A percentile compares a stretch with the other conserved stretches of the same genome.
Conservation (phyloP, 2,797 vertebrate species). For the Discoglossus pictus region DNA sequence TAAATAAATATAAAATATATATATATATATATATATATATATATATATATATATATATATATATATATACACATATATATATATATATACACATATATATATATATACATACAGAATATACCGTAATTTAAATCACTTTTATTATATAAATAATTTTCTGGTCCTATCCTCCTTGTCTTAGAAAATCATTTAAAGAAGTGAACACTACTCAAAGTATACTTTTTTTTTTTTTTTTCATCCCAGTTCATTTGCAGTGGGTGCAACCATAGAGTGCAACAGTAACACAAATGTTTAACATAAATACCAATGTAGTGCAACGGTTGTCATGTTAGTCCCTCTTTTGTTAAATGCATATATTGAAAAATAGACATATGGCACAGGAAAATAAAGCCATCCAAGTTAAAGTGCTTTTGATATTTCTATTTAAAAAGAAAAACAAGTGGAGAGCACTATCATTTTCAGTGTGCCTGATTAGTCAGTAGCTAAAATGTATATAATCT, state of each 20-base stretch:
- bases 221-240: background rate
- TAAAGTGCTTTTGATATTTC: background rate
- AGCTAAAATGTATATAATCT: background rate
- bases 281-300: background rate
- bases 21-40: slow-evolving; percentile 65
- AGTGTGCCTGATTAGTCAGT: background rate
- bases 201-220: background rate
- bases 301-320: background rate
- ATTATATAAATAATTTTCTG: slow-evolving; percentile 71
- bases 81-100: slow-evolving; percentile 82
- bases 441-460: too few species aligned
- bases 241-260: background rate
- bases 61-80: slow-evolving; percentile 81
- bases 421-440: too few species aligned
- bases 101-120: slow-evolving; percentile 78
- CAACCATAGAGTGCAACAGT: background rate
- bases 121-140: slow-evolving; percentile 95
- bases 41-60: slow-evolving; percentile 65
- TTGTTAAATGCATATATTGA: background rate
- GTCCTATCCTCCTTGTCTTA: slow-evolving; percentile 59
- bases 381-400: slow-evolving; percentile 9
- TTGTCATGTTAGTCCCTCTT: background rate
- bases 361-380: background rate
- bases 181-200: slow-evolving; percentile 51
- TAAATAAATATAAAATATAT: slow-evolving; percentile 76